phyloP scores from a whole-genome alignment of 1,140 invertebrate species.

The Zaprionus inermis region DNA sequence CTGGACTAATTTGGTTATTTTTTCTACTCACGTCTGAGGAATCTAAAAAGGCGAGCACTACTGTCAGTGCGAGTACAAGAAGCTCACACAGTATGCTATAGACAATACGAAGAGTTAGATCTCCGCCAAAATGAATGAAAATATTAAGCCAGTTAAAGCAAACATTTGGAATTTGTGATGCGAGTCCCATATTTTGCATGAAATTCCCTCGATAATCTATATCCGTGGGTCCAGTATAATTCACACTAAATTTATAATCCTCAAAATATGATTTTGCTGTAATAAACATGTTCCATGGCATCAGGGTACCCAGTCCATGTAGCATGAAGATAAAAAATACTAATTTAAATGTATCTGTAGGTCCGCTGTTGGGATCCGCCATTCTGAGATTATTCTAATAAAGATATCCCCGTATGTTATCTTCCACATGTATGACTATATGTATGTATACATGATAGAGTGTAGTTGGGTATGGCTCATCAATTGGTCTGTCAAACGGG shows the following conservation, averaged over 20 bases:
- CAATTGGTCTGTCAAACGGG: background rate
- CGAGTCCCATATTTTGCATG: conserved; percentile 92
- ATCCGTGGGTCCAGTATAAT: conserved; percentile 74
- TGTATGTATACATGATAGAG: no score
- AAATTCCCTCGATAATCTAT: conserved; percentile 90
- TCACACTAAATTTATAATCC: conserved; percentile 91
- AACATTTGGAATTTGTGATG: conserved; percentile 97
- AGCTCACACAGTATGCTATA: conserved; percentile 95
- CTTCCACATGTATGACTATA: no score
- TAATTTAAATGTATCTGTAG: conserved; percentile 89
- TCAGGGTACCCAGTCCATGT: conserved; percentile 97
- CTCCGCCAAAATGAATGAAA: conserved; percentile 94
- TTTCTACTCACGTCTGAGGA: conserved; percentile 84
- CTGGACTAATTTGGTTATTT: background rate
- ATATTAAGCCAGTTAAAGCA: conserved; percentile 98
- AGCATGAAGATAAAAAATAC: conserved; percentile 96
- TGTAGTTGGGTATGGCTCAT: no score
- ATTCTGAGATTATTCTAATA: no score
- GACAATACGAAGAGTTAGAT: conserved; percentile 94
- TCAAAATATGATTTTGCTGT: conserved; percentile 98
- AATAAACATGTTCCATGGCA: conserved; percentile 99
- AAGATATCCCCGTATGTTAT: no score
- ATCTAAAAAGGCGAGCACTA: conserved; percentile 96
- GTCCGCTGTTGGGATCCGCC: no score
- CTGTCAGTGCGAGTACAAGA: conserved; percentile 94